phyloP scores from a whole-genome alignment of 2,888 invertebrate species.

The Dolomedes plantarius region DNA sequence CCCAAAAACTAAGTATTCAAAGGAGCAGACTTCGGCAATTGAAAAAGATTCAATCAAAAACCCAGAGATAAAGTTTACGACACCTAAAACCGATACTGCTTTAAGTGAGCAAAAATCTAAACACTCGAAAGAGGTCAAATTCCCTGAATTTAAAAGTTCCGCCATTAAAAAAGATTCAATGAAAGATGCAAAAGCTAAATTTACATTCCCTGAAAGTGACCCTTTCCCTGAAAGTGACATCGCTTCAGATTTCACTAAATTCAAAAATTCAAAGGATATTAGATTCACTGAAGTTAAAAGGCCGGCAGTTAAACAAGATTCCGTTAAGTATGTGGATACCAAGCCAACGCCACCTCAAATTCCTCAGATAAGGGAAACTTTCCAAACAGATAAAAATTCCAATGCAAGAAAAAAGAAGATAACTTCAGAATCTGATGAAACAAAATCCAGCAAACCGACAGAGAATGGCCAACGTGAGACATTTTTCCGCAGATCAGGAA shows the following conservation, averaged over 20 bases:
- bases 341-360: neutral
- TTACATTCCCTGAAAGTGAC: too few relatives aligned
- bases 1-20: too few relatives aligned
- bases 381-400: neutral
- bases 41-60: too few relatives aligned
- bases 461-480: neutral
- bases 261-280: too few relatives aligned
- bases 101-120: neutral
- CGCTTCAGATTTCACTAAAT: too few relatives aligned
- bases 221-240: too few relatives aligned
- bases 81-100: too few relatives aligned
- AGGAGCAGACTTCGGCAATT: too few relatives aligned
- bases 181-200: too few relatives aligned
- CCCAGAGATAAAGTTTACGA: too few relatives aligned
- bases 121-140: too few relatives aligned
- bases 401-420: slow-evolving; percentile 15
- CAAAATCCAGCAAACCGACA: neutral
- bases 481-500: neutral
- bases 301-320: neutral
- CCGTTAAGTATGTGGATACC: neutral
- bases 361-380: neutral
- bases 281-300: neutral
- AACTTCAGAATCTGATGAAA: slow-evolving; percentile 15
- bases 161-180: neutral
- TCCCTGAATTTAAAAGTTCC: neutral